Conservation (phyloP, 2,888 invertebrate species). For the Tipula confusa region DNA sequence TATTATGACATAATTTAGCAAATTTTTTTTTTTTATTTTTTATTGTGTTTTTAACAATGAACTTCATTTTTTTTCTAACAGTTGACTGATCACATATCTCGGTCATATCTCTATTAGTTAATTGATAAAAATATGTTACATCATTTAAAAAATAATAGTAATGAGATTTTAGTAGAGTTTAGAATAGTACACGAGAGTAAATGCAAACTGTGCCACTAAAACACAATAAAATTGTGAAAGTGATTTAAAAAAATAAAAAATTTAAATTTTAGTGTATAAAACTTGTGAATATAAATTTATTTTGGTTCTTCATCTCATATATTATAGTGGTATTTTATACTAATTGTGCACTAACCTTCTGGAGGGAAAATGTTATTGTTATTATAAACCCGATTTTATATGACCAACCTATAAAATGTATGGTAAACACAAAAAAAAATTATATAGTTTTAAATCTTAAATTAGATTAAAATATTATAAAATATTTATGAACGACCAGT, state of each 20-base stretch:
- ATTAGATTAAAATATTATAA: background rate
- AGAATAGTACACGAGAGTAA: background rate
- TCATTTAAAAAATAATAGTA: background rate
- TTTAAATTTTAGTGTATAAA: background rate
- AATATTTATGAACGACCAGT: background rate
- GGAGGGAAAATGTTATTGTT: background rate
- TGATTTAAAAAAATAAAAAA: background rate
- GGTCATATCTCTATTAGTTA: background rate
- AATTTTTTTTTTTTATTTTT: background rate
- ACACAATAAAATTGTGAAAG: background rate
- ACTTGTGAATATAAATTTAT: background rate
- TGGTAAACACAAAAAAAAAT: background rate
- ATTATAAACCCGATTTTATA: background rate
- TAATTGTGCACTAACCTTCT: background rate
- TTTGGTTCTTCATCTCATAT: background rate
- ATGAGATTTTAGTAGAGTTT: background rate
- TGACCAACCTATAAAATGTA: background rate
- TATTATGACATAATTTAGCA: background rate
- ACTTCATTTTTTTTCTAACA: background rate
- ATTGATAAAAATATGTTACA: background rate
- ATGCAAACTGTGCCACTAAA: background rate
- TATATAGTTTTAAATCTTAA: background rate
- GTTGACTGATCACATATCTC: background rate
- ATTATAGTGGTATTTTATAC: background rate
- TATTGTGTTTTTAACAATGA: background rate